Percentiles rank a stretch among this genome's conserved stretches.
phyloP scores from a whole-genome alignment of 2,113 vertebrate genomes.

The Pardalotus punctatus region DNA sequence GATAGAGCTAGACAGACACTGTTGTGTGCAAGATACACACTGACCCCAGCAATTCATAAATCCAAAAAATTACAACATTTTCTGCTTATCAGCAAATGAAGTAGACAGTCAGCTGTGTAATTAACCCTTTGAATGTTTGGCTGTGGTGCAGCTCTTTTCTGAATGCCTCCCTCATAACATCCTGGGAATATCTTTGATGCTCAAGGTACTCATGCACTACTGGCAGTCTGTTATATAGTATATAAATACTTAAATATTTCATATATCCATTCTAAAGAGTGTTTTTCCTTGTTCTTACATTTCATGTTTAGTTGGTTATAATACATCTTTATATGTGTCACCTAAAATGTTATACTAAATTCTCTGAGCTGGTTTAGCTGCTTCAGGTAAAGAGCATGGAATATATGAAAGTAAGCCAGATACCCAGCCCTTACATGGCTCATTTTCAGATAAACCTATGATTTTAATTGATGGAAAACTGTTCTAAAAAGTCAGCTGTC shows the following conservation, averaged over 20 bases:
- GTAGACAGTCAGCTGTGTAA: conserved; percentile 20
- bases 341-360: background rate
- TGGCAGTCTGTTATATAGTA: background rate
- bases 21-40: conserved; percentile 66
- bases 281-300: background rate
- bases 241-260: background rate
- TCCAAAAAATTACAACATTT: conserved; percentile 67
- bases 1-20: conserved; percentile 65
- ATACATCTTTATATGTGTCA: background rate
- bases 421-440: background rate
- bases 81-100: conserved; percentile 58
- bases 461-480: background rate
- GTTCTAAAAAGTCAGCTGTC: background rate
- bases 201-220: background rate
- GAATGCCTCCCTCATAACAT: background rate
- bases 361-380: background rate
- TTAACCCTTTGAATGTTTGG: conserved; percentile 57
- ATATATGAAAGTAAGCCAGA: background rate
- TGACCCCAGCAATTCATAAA: conserved; percentile 71
- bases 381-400: background rate
- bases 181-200: background rate
- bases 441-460: background rate
- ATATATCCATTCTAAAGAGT: background rate
- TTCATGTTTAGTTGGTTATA: background rate
- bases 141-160: background rate